These are phyloP conservation scores for Anastrepha ludens DNA, from an alignment of 1,140 invertebrate species.

Conservation along the genomic window DNA sequence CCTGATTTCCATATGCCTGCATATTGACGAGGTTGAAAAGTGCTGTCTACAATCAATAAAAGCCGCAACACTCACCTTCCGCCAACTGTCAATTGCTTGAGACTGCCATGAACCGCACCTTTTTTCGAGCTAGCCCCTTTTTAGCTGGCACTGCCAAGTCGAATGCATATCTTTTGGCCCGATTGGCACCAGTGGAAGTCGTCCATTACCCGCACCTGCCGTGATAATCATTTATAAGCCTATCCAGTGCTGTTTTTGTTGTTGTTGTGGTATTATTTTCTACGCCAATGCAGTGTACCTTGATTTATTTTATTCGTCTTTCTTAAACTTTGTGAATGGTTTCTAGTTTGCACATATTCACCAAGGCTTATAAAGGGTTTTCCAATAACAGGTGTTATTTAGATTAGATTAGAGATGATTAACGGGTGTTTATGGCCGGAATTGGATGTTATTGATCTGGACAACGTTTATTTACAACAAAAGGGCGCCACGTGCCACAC, in stretches of 20 bases:
- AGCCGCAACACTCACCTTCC: not conserved
- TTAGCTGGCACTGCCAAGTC: not conserved
- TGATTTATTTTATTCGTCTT: not conserved
- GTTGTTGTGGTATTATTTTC: not conserved
- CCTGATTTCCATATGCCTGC: constrained; percentile 26
- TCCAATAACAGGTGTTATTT: too few species aligned
- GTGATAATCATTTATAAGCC: constrained; percentile 15
- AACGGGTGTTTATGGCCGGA: too few species aligned
- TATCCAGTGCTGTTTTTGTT: not conserved
- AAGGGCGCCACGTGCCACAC: too few species aligned
- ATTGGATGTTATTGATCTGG: too few species aligned
- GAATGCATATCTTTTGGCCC: not conserved
- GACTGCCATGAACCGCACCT: not conserved
- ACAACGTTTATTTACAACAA: too few species aligned
- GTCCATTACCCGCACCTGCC: constrained; percentile 48
- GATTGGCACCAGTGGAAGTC: constrained; percentile 35
- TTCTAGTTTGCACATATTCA: not conserved
- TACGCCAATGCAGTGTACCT: not conserved
- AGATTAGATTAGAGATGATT: too few species aligned
- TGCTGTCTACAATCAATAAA: constrained; percentile 26
- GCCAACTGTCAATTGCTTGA: not conserved
- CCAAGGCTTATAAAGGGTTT: too few species aligned
- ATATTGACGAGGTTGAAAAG: not conserved
- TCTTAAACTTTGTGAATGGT: not conserved
- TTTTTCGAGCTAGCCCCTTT: too few species aligned